phyloP scores from a whole-genome alignment of 2,797 vertebrate genomes.

The Chiroxiphia lanceolata region DNA sequence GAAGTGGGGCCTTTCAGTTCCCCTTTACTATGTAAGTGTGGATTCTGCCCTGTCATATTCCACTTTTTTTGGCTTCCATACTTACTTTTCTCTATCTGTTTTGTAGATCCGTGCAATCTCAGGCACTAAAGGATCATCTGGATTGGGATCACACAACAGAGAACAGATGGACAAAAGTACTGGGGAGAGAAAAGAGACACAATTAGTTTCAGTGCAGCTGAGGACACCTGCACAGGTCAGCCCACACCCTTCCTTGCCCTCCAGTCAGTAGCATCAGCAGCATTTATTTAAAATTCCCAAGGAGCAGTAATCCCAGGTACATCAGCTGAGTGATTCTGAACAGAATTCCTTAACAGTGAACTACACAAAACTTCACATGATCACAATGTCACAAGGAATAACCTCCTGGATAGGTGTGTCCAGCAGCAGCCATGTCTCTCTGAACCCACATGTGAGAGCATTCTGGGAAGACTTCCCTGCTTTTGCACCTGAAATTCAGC shows the following conservation, averaged over 20 bases:
- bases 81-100: slow-evolving; percentile 99
- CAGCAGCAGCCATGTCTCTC: background rate
- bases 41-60: background rate
- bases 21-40: background rate
- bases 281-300: background rate
- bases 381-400: background rate
- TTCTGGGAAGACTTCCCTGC: background rate
- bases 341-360: background rate
- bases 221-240: background rate
- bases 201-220: slow-evolving; percentile 47
- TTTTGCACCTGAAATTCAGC: background rate
- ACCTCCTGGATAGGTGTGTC: background rate
- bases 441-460: background rate
- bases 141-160: slow-evolving; percentile 99
- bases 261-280: background rate
- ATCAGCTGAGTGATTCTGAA: background rate
- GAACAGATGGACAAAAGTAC: slow-evolving; percentile 99
- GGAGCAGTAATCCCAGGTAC: background rate
- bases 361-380: accelerated
- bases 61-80: slow-evolving; percentile 50
- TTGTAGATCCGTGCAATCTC: slow-evolving; percentile 99
- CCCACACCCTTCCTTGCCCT: background rate
- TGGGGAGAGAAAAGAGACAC: slow-evolving; percentile 67
- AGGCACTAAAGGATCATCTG: slow-evolving; percentile 98
- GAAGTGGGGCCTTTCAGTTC: background rate